Evolutionary conservation across 2,113 vertebrate species (phyloP).

Genomic region (Chelonoidis abingdonii): DNA sequence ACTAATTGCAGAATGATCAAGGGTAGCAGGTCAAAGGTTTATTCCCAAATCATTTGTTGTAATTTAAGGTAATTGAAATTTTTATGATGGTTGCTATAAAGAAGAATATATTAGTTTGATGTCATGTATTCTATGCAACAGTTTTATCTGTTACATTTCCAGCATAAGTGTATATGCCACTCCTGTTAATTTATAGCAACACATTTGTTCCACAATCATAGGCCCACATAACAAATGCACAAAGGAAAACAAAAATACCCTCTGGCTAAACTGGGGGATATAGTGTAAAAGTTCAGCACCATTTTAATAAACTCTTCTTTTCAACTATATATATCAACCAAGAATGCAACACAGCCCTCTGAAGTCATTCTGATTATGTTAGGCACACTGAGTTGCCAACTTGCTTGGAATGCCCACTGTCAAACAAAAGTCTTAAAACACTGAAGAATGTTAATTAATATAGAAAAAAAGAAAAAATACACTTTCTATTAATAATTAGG

Average conservation of each 20-base stretch:
- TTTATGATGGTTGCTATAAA: slow-evolving; percentile 43
- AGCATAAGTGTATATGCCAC: slow-evolving; percentile 30
- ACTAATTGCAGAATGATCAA: slow-evolving; percentile 33
- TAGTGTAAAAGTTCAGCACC: background rate
- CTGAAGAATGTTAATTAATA: slow-evolving; percentile 41
- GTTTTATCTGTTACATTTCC: slow-evolving; percentile 58
- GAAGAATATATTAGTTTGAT: slow-evolving; percentile 53
- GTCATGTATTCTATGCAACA: slow-evolving; percentile 12
- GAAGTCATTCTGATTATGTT: background rate
- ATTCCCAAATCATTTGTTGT: slow-evolving; percentile 21
- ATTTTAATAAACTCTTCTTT: background rate
- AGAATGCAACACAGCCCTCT: background rate
- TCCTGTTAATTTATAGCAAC: slow-evolving; percentile 69
- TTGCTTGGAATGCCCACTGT: slow-evolving; percentile 18
- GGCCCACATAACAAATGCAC: slow-evolving; percentile 46
- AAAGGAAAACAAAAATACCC: slow-evolving; percentile 16
- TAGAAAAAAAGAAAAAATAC: slow-evolving; percentile 30
- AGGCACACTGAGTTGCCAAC: background rate
- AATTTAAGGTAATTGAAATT: slow-evolving; percentile 57
- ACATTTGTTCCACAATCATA: slow-evolving; percentile 33
- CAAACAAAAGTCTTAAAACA: slow-evolving; percentile 50
- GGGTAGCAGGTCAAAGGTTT: background rate
- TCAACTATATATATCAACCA: background rate
- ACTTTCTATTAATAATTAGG: slow-evolving; percentile 64
- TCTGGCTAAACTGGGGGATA: background rate